phyloP scores from a whole-genome alignment of 1,140 invertebrate genomes.

The Hetaerina americana region DNA sequence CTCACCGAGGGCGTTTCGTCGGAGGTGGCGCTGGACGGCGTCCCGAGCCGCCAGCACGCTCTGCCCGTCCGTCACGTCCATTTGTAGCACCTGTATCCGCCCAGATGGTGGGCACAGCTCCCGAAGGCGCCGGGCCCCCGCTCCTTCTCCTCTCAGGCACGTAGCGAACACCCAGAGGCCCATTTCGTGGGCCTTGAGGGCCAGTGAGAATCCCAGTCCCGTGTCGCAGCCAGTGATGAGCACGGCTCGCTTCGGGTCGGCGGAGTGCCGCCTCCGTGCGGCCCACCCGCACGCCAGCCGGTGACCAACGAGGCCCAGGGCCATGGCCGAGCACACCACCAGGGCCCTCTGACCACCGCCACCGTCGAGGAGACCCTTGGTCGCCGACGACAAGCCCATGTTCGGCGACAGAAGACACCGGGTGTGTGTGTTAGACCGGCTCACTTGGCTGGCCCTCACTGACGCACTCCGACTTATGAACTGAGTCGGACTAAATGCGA shows the following conservation, averaged over 20 bases:
- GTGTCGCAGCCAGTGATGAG: slow-evolving; percentile 72
- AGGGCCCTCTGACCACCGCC: background rate
- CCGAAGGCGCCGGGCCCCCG: slow-evolving; percentile 24
- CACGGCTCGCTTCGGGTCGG: slow-evolving; percentile 22
- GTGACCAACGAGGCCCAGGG: background rate
- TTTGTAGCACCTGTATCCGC: slow-evolving; percentile 29
- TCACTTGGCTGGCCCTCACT: no score
- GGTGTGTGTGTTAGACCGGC: no score
- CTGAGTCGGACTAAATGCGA: no score
- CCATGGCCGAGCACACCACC: background rate
- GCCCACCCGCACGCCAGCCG: background rate
- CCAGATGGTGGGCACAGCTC: slow-evolving; percentile 21
- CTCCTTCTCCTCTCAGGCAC: slow-evolving; percentile 41
- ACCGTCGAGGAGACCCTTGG: background rate
- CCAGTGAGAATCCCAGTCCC: slow-evolving; percentile 63
- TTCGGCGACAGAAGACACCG: no score
- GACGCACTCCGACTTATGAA: no score
- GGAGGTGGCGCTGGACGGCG: slow-evolving; percentile 19
- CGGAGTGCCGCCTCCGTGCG: background rate
- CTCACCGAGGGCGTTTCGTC: background rate
- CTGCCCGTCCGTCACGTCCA: slow-evolving; percentile 52
- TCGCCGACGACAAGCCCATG: background rate
- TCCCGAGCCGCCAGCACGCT: slow-evolving; percentile 38
- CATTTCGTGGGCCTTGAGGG: slow-evolving; percentile 39
- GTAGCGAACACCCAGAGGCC: slow-evolving; percentile 55